Evolutionary conservation across 1,140 invertebrate species (phyloP).

Genomic region (Adelges cooleyi): DNA sequence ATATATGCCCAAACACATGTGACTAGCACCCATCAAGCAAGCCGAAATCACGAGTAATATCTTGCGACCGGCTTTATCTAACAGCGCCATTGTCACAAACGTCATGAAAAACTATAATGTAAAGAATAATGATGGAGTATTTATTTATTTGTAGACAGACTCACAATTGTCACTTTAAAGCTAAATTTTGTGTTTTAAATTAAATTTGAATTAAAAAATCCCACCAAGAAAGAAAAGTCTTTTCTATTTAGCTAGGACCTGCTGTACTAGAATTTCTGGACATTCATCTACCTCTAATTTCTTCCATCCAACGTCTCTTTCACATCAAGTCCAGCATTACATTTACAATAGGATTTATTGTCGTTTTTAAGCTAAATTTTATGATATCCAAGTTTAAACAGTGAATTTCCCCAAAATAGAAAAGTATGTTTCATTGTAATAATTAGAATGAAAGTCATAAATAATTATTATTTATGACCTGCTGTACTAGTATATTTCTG

Average conservation of each 20-base stretch:
- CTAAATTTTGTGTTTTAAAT: no score
- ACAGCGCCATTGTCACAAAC: slow-evolving; percentile 51
- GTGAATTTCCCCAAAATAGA: neutral
- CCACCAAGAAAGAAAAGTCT: neutral
- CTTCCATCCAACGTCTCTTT: no score
- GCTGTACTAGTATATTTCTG: no score
- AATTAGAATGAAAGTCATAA: no score
- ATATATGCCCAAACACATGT: slow-evolving; percentile 50
- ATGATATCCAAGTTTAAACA: neutral
- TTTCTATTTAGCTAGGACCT: neutral
- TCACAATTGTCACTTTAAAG: no score
- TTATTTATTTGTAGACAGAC: neutral
- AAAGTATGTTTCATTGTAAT: neutral
- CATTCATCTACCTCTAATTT: neutral
- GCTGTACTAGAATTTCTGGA: no score
- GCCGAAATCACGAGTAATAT: slow-evolving; percentile 53
- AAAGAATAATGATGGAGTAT: neutral
- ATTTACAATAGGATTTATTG: no score
- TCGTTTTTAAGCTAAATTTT: no score
- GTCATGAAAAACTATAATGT: slow-evolving; percentile 37
- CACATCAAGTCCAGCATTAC: no score
- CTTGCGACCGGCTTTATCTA: slow-evolving; percentile 63
- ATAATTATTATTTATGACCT: no score
- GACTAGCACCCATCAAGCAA: slow-evolving; percentile 48
- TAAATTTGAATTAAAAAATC: neutral